A percentile compares a stretch with the other conserved stretches of the same genome.
phyloP scores from a whole-genome alignment of 35 echinoderm and acorn worm species.

The Ophiothrix spiculata region DNA sequence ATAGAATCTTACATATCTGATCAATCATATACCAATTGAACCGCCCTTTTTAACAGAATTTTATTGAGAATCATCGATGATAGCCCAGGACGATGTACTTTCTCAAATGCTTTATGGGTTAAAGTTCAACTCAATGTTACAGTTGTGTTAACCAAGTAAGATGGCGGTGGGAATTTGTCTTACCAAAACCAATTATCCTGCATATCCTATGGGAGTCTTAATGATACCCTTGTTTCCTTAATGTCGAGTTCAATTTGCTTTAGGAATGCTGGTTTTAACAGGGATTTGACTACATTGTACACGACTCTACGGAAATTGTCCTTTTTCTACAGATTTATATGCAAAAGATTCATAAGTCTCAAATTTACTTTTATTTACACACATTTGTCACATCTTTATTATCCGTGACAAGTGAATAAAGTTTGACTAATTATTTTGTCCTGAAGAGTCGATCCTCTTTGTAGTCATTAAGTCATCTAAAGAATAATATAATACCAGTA shows the following conservation, averaged over 20 bases:
- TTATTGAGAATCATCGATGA: too few species aligned
- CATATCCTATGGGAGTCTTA: not conserved
- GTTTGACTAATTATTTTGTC: not conserved
- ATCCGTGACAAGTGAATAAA: not conserved
- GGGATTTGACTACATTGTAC: not conserved
- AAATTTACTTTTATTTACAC: too few species aligned
- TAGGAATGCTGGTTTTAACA: not conserved
- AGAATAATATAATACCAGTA: too few species aligned
- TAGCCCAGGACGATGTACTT: too few species aligned
- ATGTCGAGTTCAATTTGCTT: not conserved
- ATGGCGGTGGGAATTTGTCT: too few species aligned
- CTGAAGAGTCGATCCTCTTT: not conserved
- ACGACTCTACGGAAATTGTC: too few species aligned
- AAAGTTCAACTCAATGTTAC: too few species aligned
- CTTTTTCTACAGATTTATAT: not conserved
- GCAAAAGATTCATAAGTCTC: not conserved
- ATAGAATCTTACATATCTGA: too few species aligned
- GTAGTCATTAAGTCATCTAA: not conserved
- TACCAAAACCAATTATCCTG: constrained; percentile 3
- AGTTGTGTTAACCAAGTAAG: too few species aligned
- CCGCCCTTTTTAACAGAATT: too few species aligned
- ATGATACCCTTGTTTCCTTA: not conserved
- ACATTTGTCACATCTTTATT: not conserved
- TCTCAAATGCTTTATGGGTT: too few species aligned
- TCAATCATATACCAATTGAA: too few species aligned